Percentiles rank a stretch among this genome's conserved stretches.
Evolutionary conservation across 2,113 vertebrate species (phyloP).

Genomic region (Cinclus cinclus): DNA sequence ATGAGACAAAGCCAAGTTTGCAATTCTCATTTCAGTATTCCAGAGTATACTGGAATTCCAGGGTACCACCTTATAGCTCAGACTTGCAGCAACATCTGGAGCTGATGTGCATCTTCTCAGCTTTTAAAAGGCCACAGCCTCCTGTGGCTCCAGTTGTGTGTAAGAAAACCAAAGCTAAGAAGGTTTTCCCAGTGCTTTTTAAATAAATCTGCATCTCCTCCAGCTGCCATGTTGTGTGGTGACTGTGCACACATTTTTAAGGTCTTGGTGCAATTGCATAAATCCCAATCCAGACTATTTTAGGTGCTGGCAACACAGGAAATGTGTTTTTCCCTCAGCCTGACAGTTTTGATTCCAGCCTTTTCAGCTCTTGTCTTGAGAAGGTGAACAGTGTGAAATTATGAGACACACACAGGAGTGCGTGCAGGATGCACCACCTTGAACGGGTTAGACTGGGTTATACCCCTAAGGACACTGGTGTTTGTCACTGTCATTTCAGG

Average conservation of each 20-base stretch:
- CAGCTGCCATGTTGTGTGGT: background rate
- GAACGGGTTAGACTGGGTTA: background rate
- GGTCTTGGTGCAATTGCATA: background rate
- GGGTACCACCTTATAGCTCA: background rate
- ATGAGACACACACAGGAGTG: background rate
- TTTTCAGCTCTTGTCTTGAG: background rate
- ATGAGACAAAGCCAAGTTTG: background rate
- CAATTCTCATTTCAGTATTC: background rate
- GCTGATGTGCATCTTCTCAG: background rate
- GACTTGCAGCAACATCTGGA: background rate
- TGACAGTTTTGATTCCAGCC: background rate
- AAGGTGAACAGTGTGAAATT: background rate
- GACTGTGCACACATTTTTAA: background rate
- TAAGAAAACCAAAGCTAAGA: background rate
- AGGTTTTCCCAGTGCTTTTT: background rate
- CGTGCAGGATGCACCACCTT: background rate
- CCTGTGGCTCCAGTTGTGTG: fast-evolving
- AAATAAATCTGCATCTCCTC: background rate
- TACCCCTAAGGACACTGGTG: background rate
- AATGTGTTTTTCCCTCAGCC: background rate
- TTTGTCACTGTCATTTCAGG: background rate
- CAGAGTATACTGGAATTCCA: background rate
- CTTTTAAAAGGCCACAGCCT: background rate
- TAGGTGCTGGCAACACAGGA: background rate
- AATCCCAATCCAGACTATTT: background rate